A percentile compares a stretch with the other conserved stretches of the same genome.
Conservation (phyloP, 2,797 vertebrate species). For the Sciurus carolinensis region DNA sequence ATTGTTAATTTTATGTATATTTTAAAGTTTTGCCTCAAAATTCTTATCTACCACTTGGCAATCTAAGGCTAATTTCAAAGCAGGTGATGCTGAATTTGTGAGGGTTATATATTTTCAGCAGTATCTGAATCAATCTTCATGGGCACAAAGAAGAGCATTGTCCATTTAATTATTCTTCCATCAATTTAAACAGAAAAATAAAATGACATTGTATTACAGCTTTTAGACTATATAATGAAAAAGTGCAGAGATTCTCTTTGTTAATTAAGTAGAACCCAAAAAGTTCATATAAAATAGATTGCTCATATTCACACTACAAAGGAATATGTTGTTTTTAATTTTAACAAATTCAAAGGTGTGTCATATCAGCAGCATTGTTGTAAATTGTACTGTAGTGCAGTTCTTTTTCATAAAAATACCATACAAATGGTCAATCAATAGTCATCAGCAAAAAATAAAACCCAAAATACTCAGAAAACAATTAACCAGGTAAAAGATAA, state of each 20-base stretch:
- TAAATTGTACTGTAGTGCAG: slow-evolving; percentile 95
- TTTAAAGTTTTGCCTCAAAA: slow-evolving; percentile 82
- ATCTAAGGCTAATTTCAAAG: slow-evolving; percentile 89
- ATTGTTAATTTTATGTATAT: slow-evolving; percentile 84
- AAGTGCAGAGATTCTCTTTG: slow-evolving; percentile 89
- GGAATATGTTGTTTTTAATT: slow-evolving; percentile 88
- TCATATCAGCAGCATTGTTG: slow-evolving; percentile 96
- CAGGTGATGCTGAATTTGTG: slow-evolving; percentile 84
- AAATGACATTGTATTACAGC: slow-evolving; percentile 87
- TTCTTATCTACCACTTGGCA: slow-evolving; percentile 85
- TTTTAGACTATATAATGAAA: slow-evolving; percentile 89
- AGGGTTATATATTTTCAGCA: slow-evolving; percentile 84
- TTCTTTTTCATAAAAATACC: slow-evolving; percentile 94
- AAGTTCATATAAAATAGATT: slow-evolving; percentile 92
- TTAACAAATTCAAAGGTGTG: slow-evolving; percentile 92
- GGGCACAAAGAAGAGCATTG: slow-evolving; percentile 89
- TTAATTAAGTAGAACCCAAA: slow-evolving; percentile 90
- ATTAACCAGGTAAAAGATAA: slow-evolving; percentile 88
- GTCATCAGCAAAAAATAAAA: slow-evolving; percentile 93
- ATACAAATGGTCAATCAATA: slow-evolving; percentile 94
- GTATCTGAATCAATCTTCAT: slow-evolving; percentile 86
- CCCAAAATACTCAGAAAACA: slow-evolving; percentile 88
- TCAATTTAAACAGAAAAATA: slow-evolving; percentile 88
- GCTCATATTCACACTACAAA: slow-evolving; percentile 92
- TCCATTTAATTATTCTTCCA: slow-evolving; percentile 88